These are phyloP conservation scores for Oryctolagus cuniculus DNA, from an alignment of 2,113 vertebrate species.

Conservation along the genomic window DNA sequence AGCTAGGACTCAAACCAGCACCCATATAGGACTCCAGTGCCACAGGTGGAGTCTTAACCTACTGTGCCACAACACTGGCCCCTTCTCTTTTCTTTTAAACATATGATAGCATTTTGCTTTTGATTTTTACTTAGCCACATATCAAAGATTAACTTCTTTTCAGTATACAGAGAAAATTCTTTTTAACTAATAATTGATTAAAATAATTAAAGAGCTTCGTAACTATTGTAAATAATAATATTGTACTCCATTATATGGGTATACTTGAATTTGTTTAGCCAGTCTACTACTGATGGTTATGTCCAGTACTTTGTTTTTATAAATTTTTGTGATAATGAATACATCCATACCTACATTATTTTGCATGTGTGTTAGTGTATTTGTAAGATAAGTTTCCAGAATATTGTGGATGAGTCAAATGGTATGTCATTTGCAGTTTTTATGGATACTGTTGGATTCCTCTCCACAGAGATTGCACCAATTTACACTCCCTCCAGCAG, in stretches of 20 bases:
- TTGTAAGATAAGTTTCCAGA: constrained; percentile 37
- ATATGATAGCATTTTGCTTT: constrained; percentile 1
- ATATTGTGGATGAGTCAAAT: constrained; percentile 36
- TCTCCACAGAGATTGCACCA: not conserved
- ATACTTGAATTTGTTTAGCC: not conserved
- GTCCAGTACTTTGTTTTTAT: constrained; percentile 28
- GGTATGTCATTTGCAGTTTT: not conserved
- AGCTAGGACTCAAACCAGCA: too few relatives aligned
- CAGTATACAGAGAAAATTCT: not conserved
- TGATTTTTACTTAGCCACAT: constrained; percentile 13
- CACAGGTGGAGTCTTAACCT: too few relatives aligned
- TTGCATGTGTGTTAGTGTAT: not conserved
- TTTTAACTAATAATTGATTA: too few relatives aligned
- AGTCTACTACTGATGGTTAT: not conserved
- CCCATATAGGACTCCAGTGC: too few relatives aligned
- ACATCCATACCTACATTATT: not conserved
- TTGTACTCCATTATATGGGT: not conserved
- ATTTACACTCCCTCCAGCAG: not conserved
- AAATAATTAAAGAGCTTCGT: too few relatives aligned
- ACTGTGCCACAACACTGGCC: too few relatives aligned
- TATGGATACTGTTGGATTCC: not conserved
- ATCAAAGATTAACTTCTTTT: not conserved
- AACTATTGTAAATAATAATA: not conserved
- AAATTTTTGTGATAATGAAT: not conserved
- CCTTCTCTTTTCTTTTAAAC: not conserved